phyloP scores from a whole-genome alignment of 2,113 vertebrate genomes.

The Stegastes partitus region DNA sequence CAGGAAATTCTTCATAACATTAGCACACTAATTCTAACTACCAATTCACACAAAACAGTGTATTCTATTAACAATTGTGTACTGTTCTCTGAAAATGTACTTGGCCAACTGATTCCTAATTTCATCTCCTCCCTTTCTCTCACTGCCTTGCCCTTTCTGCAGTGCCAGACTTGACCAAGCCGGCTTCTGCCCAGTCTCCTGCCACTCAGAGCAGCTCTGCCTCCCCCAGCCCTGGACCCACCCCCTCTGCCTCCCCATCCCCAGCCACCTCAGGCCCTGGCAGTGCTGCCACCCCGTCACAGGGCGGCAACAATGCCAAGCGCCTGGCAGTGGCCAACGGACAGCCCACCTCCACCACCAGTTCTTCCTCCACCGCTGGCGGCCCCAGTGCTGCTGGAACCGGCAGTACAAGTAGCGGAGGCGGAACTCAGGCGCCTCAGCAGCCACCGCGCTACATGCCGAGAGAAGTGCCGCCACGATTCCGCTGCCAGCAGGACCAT shows the following conservation, averaged over 20 bases:
- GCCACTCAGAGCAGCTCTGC: constrained; percentile 89
- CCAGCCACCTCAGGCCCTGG: constrained; percentile 90
- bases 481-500: constrained; percentile 99
- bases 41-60: neutral
- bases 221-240: constrained; percentile 98
- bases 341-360: constrained; percentile 91
- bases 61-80: neutral
- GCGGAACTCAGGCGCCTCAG: constrained; percentile 91
- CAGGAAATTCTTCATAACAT: too few relatives aligned
- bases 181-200: constrained; percentile 92
- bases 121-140: neutral
- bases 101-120: neutral
- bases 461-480: constrained; percentile 99
- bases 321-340: constrained; percentile 99
- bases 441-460: constrained; percentile 95
- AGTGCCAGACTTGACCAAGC: constrained; percentile 99
- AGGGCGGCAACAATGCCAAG: constrained; percentile 99
- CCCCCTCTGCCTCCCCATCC: constrained; percentile 91
- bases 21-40: too few relatives aligned
- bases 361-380: constrained; percentile 77
- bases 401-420: constrained; percentile 74
- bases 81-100: neutral
- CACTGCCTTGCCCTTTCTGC: constrained; percentile 44
- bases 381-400: constrained; percentile 73
- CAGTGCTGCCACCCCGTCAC: constrained; percentile 95